phyloP scores from a whole-genome alignment of 92 coral and sea anemone species.

The Porites lobata region DNA sequence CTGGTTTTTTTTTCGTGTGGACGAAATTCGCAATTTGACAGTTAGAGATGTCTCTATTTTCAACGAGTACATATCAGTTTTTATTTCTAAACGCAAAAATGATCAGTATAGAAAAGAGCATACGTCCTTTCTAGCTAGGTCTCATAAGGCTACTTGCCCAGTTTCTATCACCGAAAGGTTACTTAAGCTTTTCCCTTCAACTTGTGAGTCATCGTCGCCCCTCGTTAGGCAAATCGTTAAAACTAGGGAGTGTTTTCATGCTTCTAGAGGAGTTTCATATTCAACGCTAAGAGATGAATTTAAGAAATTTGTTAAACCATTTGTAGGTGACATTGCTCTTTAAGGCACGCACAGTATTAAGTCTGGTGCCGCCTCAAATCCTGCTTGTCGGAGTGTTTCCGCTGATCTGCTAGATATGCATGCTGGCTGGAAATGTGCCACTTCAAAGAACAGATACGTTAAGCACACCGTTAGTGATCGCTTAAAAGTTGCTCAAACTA shows the following conservation, averaged over 20 bases:
- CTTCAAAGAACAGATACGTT: too few species aligned
- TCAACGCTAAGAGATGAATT: constrained; percentile 29
- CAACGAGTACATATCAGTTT: neutral
- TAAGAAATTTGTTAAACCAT: constrained; percentile 3
- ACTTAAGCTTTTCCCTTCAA: neutral
- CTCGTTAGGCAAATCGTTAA: constrained; percentile 45
- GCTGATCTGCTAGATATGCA: constrained; percentile 52
- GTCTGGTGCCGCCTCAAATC: constrained; percentile 67
- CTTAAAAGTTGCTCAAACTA: neutral
- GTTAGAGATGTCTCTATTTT: neutral
- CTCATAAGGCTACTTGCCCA: neutral
- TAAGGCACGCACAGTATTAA: constrained; percentile 62
- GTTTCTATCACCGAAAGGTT: neutral
- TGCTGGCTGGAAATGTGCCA: constrained; percentile 50
- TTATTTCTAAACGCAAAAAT: neutral
- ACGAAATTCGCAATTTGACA: neutral
- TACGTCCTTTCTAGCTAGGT: neutral
- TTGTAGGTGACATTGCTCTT: neutral
- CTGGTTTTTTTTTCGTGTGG: neutral
- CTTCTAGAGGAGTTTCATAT: constrained; percentile 17
- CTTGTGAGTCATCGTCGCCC: neutral
- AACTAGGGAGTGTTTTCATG: constrained; percentile 48
- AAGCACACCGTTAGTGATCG: constrained; percentile 25
- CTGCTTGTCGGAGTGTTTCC: constrained; percentile 45
- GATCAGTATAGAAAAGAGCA: constrained; percentile 4